A percentile compares a stretch with the other conserved stretches of the same genome.
These are phyloP conservation scores for Dromas ardeola DNA, from an alignment of 2,113 vertebrate species.

Conservation along the genomic window DNA sequence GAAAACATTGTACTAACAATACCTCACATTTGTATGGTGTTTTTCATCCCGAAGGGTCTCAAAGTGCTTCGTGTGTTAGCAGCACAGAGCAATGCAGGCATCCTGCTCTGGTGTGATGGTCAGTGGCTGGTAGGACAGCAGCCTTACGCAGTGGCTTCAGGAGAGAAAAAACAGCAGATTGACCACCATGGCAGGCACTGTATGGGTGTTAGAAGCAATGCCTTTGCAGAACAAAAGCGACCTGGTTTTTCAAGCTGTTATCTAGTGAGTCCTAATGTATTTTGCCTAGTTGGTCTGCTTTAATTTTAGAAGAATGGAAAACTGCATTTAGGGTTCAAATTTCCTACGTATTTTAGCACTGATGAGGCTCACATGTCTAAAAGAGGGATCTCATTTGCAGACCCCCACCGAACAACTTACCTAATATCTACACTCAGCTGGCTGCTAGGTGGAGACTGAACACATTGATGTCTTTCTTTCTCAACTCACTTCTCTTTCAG, in stretches of 20 bases:
- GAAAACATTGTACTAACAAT: neutral
- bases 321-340: neutral
- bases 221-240: neutral
- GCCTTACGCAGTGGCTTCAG: neutral
- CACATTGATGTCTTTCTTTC: neutral
- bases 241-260: neutral
- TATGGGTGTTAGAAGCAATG: neutral
- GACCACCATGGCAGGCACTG: neutral
- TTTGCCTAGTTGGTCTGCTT: neutral
- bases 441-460: neutral
- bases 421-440: neutral
- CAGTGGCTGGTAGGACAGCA: neutral
- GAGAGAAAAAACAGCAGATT: neutral
- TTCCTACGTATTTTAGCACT: neutral
- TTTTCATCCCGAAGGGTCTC: neutral
- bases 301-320: neutral
- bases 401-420: accelerated
- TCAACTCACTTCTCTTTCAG: neutral
- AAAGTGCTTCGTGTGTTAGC: neutral
- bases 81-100: neutral
- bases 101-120: neutral
- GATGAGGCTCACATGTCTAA: neutral
- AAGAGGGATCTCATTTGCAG: neutral
- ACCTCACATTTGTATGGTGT: neutral
- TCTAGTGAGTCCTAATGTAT: neutral